Percentiles rank a stretch among this genome's conserved stretches.
Conservation (phyloP, 2,888 invertebrate genomes). For the Leistus spinibarbis region DNA sequence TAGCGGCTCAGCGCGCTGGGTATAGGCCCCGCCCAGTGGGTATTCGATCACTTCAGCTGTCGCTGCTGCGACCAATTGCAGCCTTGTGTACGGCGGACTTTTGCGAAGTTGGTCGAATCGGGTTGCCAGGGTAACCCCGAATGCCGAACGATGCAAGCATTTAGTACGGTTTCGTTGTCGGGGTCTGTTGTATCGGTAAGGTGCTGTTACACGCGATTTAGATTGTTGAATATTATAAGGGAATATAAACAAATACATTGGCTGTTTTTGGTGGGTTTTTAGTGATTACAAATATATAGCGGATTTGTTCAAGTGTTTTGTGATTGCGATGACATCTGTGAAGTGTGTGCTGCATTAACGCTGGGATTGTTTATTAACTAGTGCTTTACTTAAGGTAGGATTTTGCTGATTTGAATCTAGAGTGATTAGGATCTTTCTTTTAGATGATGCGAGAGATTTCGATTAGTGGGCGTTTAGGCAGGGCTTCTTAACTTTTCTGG, state of each 20-base stretch:
- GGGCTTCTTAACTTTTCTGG: not conserved
- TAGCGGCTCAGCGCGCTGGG: not conserved
- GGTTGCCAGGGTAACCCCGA: conserved; percentile 58
- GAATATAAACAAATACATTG: not conserved
- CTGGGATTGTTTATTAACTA: conserved; percentile 31
- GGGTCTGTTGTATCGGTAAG: conserved; percentile 52
- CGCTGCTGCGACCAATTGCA: conserved; percentile 47
- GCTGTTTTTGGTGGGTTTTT: conserved; percentile 7
- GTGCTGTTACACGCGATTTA: conserved; percentile 26
- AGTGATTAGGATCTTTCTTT: no score
- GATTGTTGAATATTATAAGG: not conserved
- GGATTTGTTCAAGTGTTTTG: not conserved
- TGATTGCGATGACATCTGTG: conserved; percentile 34
- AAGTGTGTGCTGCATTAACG: conserved; percentile 33
- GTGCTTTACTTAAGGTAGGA: conserved; percentile 26
- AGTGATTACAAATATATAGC: not conserved
- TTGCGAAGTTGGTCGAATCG: conserved; percentile 50
- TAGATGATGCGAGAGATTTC: not conserved
- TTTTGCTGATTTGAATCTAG: not conserved
- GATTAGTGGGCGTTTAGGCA: not conserved
- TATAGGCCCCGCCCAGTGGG: conserved; percentile 44
- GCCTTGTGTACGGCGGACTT: conserved; percentile 43
- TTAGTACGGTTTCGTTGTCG: conserved; percentile 57
- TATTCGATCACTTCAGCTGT: conserved; percentile 39
- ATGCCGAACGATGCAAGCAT: conserved; percentile 53